A percentile compares a stretch with the other conserved stretches of the same genome.
These are phyloP conservation scores for Diploscapter pachys DNA, from an alignment of 1,140 invertebrate genomes.

Conservation along the genomic window DNA sequence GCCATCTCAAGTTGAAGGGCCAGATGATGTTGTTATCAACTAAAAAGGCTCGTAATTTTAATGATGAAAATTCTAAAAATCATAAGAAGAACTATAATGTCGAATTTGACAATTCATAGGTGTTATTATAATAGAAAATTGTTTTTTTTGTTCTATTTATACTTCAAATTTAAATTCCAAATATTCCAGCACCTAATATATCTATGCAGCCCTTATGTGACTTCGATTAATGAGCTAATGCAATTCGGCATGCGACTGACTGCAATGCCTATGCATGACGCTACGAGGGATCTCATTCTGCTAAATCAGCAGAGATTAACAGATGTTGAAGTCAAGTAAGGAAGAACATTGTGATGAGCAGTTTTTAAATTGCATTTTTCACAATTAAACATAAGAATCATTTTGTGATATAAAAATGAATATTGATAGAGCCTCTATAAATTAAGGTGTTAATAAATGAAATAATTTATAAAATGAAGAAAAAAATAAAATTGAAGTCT, in stretches of 20 bases:
- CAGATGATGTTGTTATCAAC: slow-evolving; percentile 54
- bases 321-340: slow-evolving; percentile 92
- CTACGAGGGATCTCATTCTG: slow-evolving; percentile 88
- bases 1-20: slow-evolving; percentile 40
- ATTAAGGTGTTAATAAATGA: background rate
- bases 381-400: background rate
- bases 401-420: no score
- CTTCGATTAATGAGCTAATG: slow-evolving; percentile 50
- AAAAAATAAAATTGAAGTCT: slow-evolving; percentile 33
- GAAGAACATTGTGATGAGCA: slow-evolving; percentile 1
- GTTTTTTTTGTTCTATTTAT: no score
- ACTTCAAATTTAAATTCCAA: background rate
- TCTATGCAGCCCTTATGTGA: slow-evolving; percentile 53
- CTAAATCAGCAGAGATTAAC: slow-evolving; percentile 94
- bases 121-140: no score
- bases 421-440: no score
- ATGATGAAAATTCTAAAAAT: no score
- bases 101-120: no score
- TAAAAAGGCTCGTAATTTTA: slow-evolving; percentile 14
- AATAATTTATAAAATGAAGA: background rate
- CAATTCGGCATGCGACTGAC: slow-evolving; percentile 76
- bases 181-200: slow-evolving; percentile 44
- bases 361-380: background rate
- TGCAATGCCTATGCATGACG: slow-evolving; percentile 94
- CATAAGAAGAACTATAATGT: no score